Conservation (phyloP, 2,888 invertebrate genomes). For the Capitulum mitella region DNA sequence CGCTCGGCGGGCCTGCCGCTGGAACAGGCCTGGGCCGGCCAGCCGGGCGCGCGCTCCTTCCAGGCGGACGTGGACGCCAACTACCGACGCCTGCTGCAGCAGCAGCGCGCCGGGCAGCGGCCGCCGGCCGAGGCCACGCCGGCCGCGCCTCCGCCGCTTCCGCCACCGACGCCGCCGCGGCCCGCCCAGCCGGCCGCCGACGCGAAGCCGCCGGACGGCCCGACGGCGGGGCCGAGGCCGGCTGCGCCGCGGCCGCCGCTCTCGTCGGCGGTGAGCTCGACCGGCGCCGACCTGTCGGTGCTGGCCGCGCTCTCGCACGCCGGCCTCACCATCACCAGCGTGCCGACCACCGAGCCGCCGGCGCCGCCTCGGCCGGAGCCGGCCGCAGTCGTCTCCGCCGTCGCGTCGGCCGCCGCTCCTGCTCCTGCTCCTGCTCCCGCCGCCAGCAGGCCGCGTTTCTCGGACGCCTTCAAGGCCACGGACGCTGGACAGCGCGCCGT, state of each 20-base stretch:
- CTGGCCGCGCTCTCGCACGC: slow-evolving; percentile 2
- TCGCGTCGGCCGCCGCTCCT: background rate
- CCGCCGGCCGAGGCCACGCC: background rate
- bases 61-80: background rate
- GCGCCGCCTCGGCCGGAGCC: background rate
- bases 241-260: background rate
- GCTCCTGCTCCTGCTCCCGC: too few relatives aligned
- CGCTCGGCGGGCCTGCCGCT: background rate
- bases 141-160: background rate
- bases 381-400: too few relatives aligned
- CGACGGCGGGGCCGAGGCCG: background rate
- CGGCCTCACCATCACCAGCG: slow-evolving; percentile 13
- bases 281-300: background rate
- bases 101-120: background rate
- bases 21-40: background rate
- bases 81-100: slow-evolving; percentile 10
- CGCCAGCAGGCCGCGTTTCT: background rate
- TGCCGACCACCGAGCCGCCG: background rate
- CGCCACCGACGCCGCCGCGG: background rate
- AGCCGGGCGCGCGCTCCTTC: background rate
- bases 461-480: background rate
- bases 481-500: background rate
- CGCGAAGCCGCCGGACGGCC: too few relatives aligned
- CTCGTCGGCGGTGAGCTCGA: background rate
- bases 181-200: background rate